Base-by-base conservation (phyloP, 2,888 invertebrate species). In the Argyresthia albistria region DNA sequence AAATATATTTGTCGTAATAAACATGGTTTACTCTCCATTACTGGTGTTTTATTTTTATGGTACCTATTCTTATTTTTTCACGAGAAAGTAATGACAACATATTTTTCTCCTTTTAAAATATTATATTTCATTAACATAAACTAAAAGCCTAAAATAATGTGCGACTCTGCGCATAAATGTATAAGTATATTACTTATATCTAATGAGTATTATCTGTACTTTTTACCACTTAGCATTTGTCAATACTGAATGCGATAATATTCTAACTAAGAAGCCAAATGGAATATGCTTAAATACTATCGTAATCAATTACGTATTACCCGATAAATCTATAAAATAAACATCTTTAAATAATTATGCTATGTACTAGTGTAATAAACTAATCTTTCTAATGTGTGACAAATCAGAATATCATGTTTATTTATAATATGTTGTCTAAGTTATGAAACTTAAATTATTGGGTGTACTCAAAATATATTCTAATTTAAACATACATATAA, bases 171-270 rank as follows among this genome's bases (percentile, higher is more conserved):
- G 8, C n/a, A 4, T 3, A 4, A 25, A 25, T 25, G 6, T 25
- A 25, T 46, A 15, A 46, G 35, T 25, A 46, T 9, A 49, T 46
- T 46, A 15, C 35, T 46, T 25, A 46, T 9, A 49, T 46, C 52
- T 82, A 83, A 80, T 86, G 86, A 86, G 86, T 86, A 86, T 86
- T 86, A 70, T 57, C 67, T 71, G 86, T 86, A 86, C 84, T 75
- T 66, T 62, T 6, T 25, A 59, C 58, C 60, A 61, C 61, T 55
- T 56, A 58, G 67, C 66, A 63, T 56, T 59, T 61, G 25, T 60
- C 66, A 75, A 81, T 76, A 81, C 76, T 76, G 78, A 79, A 81
- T 79, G 74, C 75, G 72, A 80, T 66, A 73, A 75, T 67, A 66
- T 58, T 61, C 63, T 57, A 65, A n/a, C 36, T 36, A 10, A 36